Evolutionary conservation across 2,797 vertebrate species (phyloP), one percentile per base, ranked within the genome.

Genomic region (Paramormyrops hopkinsi): DNA sequence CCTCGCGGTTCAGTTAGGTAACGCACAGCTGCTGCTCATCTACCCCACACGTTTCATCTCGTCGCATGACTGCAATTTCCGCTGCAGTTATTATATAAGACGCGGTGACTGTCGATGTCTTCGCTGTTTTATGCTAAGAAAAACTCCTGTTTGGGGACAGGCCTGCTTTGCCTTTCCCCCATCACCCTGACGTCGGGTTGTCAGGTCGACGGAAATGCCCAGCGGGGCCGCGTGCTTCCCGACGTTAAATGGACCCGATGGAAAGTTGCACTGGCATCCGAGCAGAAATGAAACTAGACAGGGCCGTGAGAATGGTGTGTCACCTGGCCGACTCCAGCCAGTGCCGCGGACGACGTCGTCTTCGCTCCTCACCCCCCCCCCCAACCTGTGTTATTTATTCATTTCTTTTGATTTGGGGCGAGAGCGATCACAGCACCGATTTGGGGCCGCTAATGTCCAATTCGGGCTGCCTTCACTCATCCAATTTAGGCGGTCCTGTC

Each of bases 381-480:
- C 92, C 92, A 92, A 91, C 92, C 94, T 93, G 92, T 96, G 59
- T 95, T 95, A 93, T 95, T 95, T 95, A 95, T 95, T 95, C 95
- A 95, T 95, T 95, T 94, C 94, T 96, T 96, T 96, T 94, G 95
- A 95, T 95, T 95, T 94, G 94, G 96, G 95, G 95, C 95, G 96
- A 94, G 96, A 96, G 97, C 98, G 97, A 99, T 99, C 98, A 98
- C 96, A 22, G 92, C 97, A 97, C 97, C 98, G 98, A 99, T 99
- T 99, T 99, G 97, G 96, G 95, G 97, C 96, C 97, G n/a, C 98
- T 99, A 99, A 99, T 99, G 98, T 99, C 98, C 99, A 99, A 99
- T 99, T 97, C 97, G 95, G 95, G 96, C 96, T 96, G 97, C 97
- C 97, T 98, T 99, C 98, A 99, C 97, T 98, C 98, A 97, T 97